Base-by-base conservation (phyloP, 2,797 vertebrate genomes). In the Momotus momota region DNA sequence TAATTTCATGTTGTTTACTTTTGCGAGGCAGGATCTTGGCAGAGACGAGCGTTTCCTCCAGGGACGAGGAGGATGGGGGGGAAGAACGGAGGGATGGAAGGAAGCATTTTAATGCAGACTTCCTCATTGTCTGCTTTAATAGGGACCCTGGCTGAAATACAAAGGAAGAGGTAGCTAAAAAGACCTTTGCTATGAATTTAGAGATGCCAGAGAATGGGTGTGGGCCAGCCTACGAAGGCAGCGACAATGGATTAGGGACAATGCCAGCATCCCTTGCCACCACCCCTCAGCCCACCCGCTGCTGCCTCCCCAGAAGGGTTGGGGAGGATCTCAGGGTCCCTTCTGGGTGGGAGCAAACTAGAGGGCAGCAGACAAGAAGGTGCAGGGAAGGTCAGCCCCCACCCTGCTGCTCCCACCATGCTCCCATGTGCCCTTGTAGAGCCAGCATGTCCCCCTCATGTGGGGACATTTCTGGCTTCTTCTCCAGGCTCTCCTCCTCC, bases 1-100 rank as follows among this genome's bases (percentile, higher is more conserved):
- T 94, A 92, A 94, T 93, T 95, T 92, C 82, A 48, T 41, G 60
- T 82, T 97, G 97, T 96, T 96, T 97, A 96, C 91, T 96, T 96
- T 96, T 82, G 93, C 0, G 0, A 96, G 92, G 94, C 94, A 96
- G 94, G 91, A 94, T 97, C 95, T 97, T 96, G 95, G 94, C 94
- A 96, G 96, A 92, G 89, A 94, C 0, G 0, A 91, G 88, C 10
- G 1, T 85, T 96, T 95, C 96, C 95, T 97, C 95, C 74, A 96
- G 96, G 96, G 96, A 96, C 8, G 2, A 83, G 87, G 79, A 91
- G 84, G 88, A 92, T 71, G 72, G 69, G 49, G 51, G 51, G 51
- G 27, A 61, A 84, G 80, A 81, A 93, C 4, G 2, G 86, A 92
- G 60, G 58, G 70, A 84, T 92, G 92, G 93, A 94, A 96, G 91